Evolutionary conservation across 2,888 invertebrate genomes (phyloP), one percentile per base, ranked within the genome.

Genomic region (Drosophila rubida): DNA sequence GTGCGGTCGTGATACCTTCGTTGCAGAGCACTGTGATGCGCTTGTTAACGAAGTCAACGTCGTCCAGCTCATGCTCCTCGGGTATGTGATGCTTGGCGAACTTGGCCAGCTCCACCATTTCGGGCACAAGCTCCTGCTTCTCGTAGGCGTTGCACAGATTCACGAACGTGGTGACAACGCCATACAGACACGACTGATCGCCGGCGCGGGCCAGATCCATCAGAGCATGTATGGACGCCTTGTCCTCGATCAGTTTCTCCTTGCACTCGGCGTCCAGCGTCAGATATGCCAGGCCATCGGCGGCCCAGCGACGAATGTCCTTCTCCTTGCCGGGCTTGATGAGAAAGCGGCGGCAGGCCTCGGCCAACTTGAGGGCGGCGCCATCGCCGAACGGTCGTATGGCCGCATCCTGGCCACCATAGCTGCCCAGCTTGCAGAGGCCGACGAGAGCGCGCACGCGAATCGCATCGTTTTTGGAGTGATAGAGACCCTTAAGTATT

Each of bases 81-180:
- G 99, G 99, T 76, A 99, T 96, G 92, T 99, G 99, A 90, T 99
- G 99, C 92, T 99, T 99, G 1, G 99, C 97, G 93, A 99, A 99
- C 93, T 99, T 98, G 0, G 99, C 99, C 72, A 99, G 92, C 91
- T 99, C 98, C 14, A 99, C 90, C 96, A 99, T 96, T 93, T 99
- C 99, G 2, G 99, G 98, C 85, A 98, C 94, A 0, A 99, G 92
- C 91, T 99, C 98, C 90, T 98, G 98, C 91, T 98, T 99, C 78
- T 99, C 99, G 91, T 99, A 99, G 2, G 98, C 97, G 93, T 99
- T 99, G 89, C 98, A 97, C 14, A 99, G 93, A 91, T 99, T 99
- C 0, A 99, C 99, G 74, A 99, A 94, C 11, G 98, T 97, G 0
- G 98, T 97, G 0, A 98, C 96, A 5, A 98, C 96, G 72, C 98